Evolutionary conservation across 2,888 invertebrate species (phyloP).

Genomic region (Scaptomyza tumidula): DNA sequence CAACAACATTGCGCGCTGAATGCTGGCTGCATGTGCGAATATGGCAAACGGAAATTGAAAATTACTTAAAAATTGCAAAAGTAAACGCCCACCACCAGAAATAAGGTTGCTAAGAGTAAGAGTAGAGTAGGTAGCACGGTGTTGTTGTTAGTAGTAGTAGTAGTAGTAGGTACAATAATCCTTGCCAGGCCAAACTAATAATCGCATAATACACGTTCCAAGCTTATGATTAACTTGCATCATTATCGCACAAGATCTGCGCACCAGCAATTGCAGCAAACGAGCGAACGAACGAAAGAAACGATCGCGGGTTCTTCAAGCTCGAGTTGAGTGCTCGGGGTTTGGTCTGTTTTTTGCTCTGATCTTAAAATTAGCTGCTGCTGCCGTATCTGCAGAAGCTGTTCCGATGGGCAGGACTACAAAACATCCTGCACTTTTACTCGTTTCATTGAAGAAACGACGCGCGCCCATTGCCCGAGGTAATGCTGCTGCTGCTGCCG

Average conservation of each 20-base stretch:
- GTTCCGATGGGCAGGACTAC: constrained; percentile 78
- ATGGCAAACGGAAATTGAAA: constrained; percentile 75
- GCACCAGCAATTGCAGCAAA: constrained; percentile 37
- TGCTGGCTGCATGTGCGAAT: constrained; percentile 29
- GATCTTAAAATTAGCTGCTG: constrained; percentile 81
- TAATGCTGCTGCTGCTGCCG: constrained; percentile 29
- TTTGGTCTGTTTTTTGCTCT: constrained; percentile 29
- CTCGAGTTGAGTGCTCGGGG: constrained; percentile 23
- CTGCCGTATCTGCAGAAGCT: constrained; percentile 84
- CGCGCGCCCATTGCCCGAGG: constrained; percentile 54
- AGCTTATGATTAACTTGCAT: constrained; percentile 82
- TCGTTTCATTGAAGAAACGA: constrained; percentile 76
- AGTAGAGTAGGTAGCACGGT: constrained; percentile 27
- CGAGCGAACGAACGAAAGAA: constrained; percentile 5
- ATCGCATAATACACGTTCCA: constrained; percentile 80
- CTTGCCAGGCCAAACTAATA: constrained; percentile 69
- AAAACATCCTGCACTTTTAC: constrained; percentile 80
- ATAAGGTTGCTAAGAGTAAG: constrained; percentile 5
- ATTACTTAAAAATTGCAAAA: constrained; percentile 66
- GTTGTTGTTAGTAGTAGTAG: constrained; percentile 6
- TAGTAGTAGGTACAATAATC: constrained; percentile 46
- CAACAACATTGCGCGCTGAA: background rate
- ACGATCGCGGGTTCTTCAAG: constrained; percentile 18
- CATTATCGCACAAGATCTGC: constrained; percentile 80
- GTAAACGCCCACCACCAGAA: constrained; percentile 64